These are phyloP conservation scores for Prietella phreatophila DNA, from an alignment of 2,113 vertebrate species.

Conservation along the genomic window DNA sequence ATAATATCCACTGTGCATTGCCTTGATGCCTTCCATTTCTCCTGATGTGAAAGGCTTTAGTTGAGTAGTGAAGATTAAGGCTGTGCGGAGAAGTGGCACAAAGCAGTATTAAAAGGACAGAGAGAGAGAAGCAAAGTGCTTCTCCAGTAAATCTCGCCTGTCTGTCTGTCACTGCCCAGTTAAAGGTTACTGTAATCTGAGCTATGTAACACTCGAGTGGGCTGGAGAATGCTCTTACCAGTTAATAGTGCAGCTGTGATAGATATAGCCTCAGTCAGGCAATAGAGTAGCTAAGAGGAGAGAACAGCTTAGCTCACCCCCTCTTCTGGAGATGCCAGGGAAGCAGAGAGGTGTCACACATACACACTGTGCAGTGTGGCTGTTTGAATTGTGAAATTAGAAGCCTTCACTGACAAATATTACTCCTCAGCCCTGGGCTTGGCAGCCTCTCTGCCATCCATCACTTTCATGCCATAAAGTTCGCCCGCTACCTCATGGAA, in stretches of 20 bases:
- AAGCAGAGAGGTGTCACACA: conserved; percentile 12
- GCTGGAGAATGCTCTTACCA: conserved; percentile 52
- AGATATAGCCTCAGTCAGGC: conserved; percentile 46
- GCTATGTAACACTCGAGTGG: conserved; percentile 57
- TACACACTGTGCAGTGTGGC: conserved; percentile 26
- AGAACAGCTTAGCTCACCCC: conserved; percentile 50
- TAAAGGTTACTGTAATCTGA: conserved; percentile 63
- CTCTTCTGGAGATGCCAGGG: conserved; percentile 24
- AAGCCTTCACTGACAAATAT: conserved; percentile 51
- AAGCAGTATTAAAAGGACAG: conserved; percentile 49
- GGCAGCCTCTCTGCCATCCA: conserved; percentile 45
- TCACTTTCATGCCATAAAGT: conserved; percentile 67
- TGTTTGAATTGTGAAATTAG: conserved; percentile 57
- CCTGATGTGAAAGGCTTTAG: conserved; percentile 51
- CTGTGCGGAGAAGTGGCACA: conserved; percentile 48
- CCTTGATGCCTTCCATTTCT: conserved; percentile 44
- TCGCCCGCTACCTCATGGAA: conserved; percentile 66
- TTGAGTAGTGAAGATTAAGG: conserved; percentile 48
- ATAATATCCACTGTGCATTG: conserved; percentile 40
- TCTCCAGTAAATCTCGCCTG: conserved; percentile 52
- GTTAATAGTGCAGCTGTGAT: conserved; percentile 56
- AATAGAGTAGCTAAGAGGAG: conserved; percentile 40
- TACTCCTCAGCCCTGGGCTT: conserved; percentile 37
- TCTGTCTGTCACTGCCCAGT: conserved; percentile 53
- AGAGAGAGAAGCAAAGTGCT: conserved; percentile 30